Percentiles rank a stretch among this genome's conserved stretches.
Evolutionary conservation across 2,888 invertebrate genomes (phyloP).

Genomic region (Drosophila histrio): DNA sequence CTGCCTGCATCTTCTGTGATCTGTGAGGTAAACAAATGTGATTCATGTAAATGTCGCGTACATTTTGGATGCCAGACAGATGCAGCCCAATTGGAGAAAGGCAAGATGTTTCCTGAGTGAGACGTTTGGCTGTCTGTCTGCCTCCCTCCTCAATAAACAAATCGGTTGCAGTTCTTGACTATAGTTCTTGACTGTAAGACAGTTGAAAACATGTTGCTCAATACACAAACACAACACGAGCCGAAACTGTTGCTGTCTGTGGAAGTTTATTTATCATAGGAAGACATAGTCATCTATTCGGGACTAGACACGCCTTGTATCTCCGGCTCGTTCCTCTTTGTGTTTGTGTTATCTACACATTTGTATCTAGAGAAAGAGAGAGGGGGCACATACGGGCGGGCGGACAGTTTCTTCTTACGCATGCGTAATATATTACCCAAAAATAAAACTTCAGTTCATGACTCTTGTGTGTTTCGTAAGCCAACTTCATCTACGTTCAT

Average conservation of each 20-base stretch:
- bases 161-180: slow-evolving; percentile 29
- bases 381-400: slow-evolving; percentile 15
- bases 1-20: slow-evolving; percentile 3
- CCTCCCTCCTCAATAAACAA: slow-evolving; percentile 36
- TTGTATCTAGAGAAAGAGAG: slow-evolving; percentile 28
- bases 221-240: slow-evolving; percentile 1
- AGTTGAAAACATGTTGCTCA: slow-evolving; percentile 28
- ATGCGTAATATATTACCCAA: slow-evolving; percentile 44
- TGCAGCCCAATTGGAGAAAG: slow-evolving; percentile 9
- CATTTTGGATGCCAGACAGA: slow-evolving; percentile 7
- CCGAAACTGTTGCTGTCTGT: slow-evolving; percentile 25
- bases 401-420: slow-evolving; percentile 33
- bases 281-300: slow-evolving; percentile 4
- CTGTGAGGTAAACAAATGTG: slow-evolving; percentile 33
- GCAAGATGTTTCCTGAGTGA: slow-evolving; percentile 22
- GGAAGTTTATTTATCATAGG: slow-evolving; percentile 34
- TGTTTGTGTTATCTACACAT: slow-evolving; percentile 36
- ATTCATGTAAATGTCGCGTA: slow-evolving; percentile 40
- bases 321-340: slow-evolving; percentile 7
- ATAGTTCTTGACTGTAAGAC: background rate
- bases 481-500: slow-evolving; percentile 19
- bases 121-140: slow-evolving; percentile 25
- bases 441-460: slow-evolving; percentile 25
- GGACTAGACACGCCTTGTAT: slow-evolving; percentile 17
- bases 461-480: slow-evolving; percentile 27